A percentile compares a stretch with the other conserved stretches of the same genome.
Conservation (phyloP, 2,888 invertebrate genomes). For the Drosophila longiperda region DNA sequence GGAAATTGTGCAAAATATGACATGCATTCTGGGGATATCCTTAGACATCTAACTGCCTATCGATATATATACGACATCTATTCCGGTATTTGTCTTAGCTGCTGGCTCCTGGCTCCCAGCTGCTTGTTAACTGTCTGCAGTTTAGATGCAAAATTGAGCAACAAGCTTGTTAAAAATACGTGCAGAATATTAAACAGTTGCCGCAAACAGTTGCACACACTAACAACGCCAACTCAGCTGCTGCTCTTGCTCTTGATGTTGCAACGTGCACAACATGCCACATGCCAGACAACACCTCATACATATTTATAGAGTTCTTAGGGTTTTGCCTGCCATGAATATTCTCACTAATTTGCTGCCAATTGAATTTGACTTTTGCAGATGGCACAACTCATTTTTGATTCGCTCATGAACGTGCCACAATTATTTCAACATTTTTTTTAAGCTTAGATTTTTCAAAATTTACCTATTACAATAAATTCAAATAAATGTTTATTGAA, state of each 20-base stretch:
- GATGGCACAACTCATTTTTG: slow-evolving; percentile 33
- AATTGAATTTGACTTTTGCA: slow-evolving; percentile 60
- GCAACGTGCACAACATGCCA: slow-evolving; percentile 28
- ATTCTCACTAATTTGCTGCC: slow-evolving; percentile 65
- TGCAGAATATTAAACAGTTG: slow-evolving; percentile 56
- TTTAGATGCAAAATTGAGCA: slow-evolving; percentile 61
- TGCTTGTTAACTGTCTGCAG: slow-evolving; percentile 24
- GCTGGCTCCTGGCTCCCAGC: neutral
- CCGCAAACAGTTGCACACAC: neutral
- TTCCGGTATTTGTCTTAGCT: slow-evolving; percentile 7
- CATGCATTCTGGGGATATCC: slow-evolving; percentile 23
- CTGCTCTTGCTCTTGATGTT: slow-evolving; percentile 3
- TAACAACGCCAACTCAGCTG: slow-evolving; percentile 3
- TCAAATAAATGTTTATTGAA: neutral
- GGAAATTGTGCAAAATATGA: slow-evolving; percentile 52
- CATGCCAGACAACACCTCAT: slow-evolving; percentile 36
- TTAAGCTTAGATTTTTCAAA: neutral
- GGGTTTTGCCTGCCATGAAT: slow-evolving; percentile 46
- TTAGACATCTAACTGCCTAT: slow-evolving; percentile 8
- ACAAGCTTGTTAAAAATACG: slow-evolving; percentile 60
- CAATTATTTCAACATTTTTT: slow-evolving; percentile 1
- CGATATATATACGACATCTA: slow-evolving; percentile 24
- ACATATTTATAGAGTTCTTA: slow-evolving; percentile 57
- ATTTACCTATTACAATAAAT: neutral
- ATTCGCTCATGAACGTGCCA: slow-evolving; percentile 13